These are phyloP conservation scores for Monochamus saltuarius DNA, from an alignment of 1,140 invertebrate genomes.

Conservation along the genomic window DNA sequence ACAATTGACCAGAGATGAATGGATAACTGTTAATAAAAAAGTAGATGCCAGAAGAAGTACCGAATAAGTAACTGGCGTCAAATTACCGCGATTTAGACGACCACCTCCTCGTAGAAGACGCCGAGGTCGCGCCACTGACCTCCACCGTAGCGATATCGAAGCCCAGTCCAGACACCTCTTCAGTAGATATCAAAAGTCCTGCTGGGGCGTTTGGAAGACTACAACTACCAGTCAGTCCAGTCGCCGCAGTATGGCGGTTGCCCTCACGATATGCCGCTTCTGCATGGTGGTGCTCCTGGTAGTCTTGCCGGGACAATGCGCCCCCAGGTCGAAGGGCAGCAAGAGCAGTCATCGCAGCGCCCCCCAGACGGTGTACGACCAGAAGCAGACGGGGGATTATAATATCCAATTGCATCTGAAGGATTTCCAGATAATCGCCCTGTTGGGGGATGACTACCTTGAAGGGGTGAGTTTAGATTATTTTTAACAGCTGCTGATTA, in stretches of 20 bases:
- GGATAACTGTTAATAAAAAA: too few relatives aligned
- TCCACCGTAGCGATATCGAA: too few relatives aligned
- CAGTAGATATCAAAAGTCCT: constrained; percentile 18
- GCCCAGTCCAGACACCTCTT: constrained; percentile 5
- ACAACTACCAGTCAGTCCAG: constrained; percentile 2
- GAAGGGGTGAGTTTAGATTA: constrained; percentile 54
- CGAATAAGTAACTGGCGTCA: too few relatives aligned
- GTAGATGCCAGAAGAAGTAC: too few relatives aligned
- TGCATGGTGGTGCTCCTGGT: constrained; percentile 13
- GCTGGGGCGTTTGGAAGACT: constrained; percentile 1
- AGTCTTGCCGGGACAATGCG: constrained; percentile 4
- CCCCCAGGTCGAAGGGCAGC: constrained; percentile 30
- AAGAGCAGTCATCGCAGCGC: constrained; percentile 13
- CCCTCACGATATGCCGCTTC: background rate
- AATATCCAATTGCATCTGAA: constrained; percentile 78
- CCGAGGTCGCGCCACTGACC: too few relatives aligned
- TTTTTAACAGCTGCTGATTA: too few relatives aligned
- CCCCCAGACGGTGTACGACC: constrained; percentile 58
- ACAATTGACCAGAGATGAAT: too few relatives aligned
- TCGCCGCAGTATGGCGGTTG: constrained; percentile 1
- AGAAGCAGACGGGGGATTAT: constrained; percentile 72
- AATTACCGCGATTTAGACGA: too few relatives aligned
- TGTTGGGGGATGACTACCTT: constrained; percentile 60
- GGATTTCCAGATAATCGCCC: constrained; percentile 71
- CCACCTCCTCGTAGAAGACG: too few relatives aligned